A percentile compares a stretch with the other conserved stretches of the same genome.
phyloP scores from a whole-genome alignment of 2,113 vertebrate genomes.

The Fulica atra region DNA sequence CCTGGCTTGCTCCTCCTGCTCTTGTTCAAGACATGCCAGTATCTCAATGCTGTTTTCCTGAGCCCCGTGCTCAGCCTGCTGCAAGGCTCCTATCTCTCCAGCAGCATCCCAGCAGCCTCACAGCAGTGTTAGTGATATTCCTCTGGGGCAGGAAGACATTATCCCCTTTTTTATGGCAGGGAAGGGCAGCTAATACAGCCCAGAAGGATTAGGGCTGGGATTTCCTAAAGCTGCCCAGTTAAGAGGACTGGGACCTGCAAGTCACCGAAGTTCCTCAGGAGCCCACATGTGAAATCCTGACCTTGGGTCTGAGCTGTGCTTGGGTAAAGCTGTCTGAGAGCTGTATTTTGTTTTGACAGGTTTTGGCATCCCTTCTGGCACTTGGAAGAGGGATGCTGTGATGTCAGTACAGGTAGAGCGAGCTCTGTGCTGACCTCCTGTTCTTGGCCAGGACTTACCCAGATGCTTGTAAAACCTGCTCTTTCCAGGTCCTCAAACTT shows the following conservation, averaged over 20 bases:
- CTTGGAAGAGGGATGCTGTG: neutral
- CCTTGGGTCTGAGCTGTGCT: accelerated
- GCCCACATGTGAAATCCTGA: neutral
- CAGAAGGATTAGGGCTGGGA: slow-evolving; percentile 6
- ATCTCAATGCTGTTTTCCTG: neutral
- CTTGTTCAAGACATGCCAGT: too few relatives aligned
- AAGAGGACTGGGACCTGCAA: neutral
- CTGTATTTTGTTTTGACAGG: neutral
- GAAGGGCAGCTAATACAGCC: neutral
- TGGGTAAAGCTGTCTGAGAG: neutral
- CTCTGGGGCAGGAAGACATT: neutral
- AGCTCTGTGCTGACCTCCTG: neutral
- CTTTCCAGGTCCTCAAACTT: neutral
- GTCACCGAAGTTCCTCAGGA: neutral
- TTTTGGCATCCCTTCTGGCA: neutral
- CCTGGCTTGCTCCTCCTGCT: neutral
- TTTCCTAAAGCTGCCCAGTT: slow-evolving; percentile 17
- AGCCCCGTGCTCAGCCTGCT: neutral
- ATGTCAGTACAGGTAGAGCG: neutral
- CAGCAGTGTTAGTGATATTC: accelerated
- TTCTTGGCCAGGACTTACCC: neutral
- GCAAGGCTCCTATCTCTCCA: neutral
- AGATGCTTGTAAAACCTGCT: neutral
- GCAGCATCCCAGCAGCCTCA: neutral
- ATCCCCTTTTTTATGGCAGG: neutral